Percentiles rank a stretch among this genome's conserved stretches.
phyloP scores from a whole-genome alignment of 2,888 invertebrate species.

The Agrilus biguttatus region DNA sequence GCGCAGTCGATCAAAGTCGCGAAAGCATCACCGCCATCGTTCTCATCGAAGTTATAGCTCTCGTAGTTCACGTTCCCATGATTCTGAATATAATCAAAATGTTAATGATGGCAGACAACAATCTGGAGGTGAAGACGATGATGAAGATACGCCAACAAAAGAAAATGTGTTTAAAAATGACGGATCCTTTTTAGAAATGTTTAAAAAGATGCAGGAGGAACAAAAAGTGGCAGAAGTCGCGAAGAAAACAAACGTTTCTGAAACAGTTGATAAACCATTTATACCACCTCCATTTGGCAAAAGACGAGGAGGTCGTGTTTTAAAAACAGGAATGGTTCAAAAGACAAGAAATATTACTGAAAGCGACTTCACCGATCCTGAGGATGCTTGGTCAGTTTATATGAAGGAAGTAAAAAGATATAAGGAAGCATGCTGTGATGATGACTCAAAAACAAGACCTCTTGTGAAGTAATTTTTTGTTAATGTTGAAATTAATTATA shows the following conservation, averaged over 20 bases:
- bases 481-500: too few relatives aligned
- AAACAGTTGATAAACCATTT: slow-evolving; percentile 31
- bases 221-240: slow-evolving; percentile 32
- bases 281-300: slow-evolving; percentile 55
- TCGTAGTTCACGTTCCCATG: slow-evolving; percentile 11
- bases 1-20: slow-evolving; percentile 8
- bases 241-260: slow-evolving; percentile 17
- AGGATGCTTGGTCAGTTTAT: slow-evolving; percentile 87
- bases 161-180: slow-evolving; percentile 72
- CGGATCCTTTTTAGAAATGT: slow-evolving; percentile 82
- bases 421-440: slow-evolving; percentile 83
- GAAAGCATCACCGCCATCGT: slow-evolving; percentile 3
- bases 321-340: slow-evolving; percentile 82
- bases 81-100: slow-evolving; percentile 8
- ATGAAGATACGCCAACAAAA: slow-evolving; percentile 30
- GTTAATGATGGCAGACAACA: slow-evolving; percentile 14
- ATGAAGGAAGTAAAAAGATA: slow-evolving; percentile 89
- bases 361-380: slow-evolving; percentile 48
- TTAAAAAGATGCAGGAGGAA: slow-evolving; percentile 72
- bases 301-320: slow-evolving; percentile 69
- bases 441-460: slow-evolving; percentile 79
- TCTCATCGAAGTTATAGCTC: slow-evolving; percentile 7
- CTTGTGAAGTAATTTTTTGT: slow-evolving; percentile 60
- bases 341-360: slow-evolving; percentile 58
- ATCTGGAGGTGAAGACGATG: slow-evolving; percentile 13